Evolutionary conservation across 2,888 invertebrate genomes (phyloP), one percentile per base, ranked within the genome.

Genomic region (Pterostichus niger): DNA sequence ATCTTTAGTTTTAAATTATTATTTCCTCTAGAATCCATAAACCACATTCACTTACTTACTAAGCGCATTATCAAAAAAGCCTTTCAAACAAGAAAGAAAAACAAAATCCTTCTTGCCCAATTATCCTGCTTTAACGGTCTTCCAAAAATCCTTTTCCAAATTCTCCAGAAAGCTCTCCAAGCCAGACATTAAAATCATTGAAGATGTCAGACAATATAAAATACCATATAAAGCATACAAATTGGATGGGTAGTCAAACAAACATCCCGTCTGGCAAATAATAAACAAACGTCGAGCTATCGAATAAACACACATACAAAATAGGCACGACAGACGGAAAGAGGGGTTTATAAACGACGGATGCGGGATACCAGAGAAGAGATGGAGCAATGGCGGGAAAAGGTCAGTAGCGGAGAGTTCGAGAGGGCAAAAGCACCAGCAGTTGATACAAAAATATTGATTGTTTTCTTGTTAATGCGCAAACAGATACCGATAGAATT

Each of bases 161-260:
- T 49, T n/a, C 49, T 49, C 4, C 49, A 40, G 49, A n/a, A 49
- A 11, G 11, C 10, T 49, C 49, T 49, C 13, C 49, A 10, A n/a
- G 40, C 11, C 49, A 10, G n/a, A 35, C 35, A 64, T 64, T 64
- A 35, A 33, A 64, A 64, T 35, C 64, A 35, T 64, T 64, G 59
- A 59, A 54, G 9, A 11, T 31, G 13, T 2, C 64, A 64, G 13
- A 64, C 35, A 64, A 64, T 33, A 61, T 59, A 33, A 11, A 11
- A n/a, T 9, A 35, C 33, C 64, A 35, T 40, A 40, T 31, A 35
- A 13, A 64, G 35, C 64, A 35, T 64, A 64, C 64, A 64, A 35
- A 59, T 64, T 64, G 64, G 33, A 64, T 7, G 35, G 59, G 59
- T 59, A 35, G 64, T 64, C 33, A 64, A 64, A 64, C 35, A 64